Conservation (phyloP, 1,140 invertebrate species). For the Theocolax elegans region DNA sequence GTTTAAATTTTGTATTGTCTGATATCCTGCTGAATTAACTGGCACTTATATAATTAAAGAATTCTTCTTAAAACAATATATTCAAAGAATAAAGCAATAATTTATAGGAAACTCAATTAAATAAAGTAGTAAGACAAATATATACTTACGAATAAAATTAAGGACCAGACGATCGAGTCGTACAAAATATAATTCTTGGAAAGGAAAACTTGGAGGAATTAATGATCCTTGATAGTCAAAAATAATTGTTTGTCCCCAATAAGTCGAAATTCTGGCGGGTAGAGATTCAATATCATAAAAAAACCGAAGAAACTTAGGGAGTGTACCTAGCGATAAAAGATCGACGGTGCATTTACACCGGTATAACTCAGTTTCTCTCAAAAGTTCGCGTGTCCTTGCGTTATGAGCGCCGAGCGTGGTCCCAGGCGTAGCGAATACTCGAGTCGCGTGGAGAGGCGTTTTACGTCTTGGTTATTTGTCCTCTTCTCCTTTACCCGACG, state of each 20-base stretch:
- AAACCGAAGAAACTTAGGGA: slow-evolving; percentile 19
- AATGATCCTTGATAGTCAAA: background rate
- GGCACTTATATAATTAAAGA: no score
- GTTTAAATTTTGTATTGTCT: no score
- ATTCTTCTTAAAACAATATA: no score
- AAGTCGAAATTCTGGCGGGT: background rate
- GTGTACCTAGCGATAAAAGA: slow-evolving; percentile 29
- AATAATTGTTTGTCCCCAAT: slow-evolving; percentile 21
- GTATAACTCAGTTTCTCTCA: slow-evolving; percentile 12
- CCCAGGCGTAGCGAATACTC: background rate
- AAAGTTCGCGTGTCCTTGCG: background rate
- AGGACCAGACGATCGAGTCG: no score
- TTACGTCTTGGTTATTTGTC: background rate
- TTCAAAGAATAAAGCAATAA: no score
- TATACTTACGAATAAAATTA: no score
- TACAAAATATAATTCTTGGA: slow-evolving; percentile 2
- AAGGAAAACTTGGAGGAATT: slow-evolving; percentile 20
- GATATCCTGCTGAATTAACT: no score
- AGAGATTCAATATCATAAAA: slow-evolving; percentile 7
- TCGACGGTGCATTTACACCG: slow-evolving; percentile 9
- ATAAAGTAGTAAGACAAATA: no score
- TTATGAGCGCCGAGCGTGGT: background rate
- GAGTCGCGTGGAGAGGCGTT: slow-evolving; percentile 15
- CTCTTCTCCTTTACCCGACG: background rate
- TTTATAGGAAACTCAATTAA: no score